Evolutionary conservation across 2,797 vertebrate species (phyloP).

Genomic region (Enteromius unitaeniatus): DNA sequence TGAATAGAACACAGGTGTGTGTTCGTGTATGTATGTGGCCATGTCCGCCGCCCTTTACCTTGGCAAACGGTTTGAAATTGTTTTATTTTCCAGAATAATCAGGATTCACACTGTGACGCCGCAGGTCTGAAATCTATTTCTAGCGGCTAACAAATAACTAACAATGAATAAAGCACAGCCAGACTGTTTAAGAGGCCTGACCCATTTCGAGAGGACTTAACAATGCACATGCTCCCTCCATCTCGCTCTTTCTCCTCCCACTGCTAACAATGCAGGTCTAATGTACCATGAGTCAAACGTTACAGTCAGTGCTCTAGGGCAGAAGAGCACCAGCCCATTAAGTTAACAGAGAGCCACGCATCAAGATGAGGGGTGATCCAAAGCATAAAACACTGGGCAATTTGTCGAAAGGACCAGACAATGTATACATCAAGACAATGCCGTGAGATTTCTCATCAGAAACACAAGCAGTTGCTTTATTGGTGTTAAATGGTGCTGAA

Average conservation of each 20-base stretch:
- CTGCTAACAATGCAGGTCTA: conserved; percentile 51
- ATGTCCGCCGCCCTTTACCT: conserved; percentile 13
- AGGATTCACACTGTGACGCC: conserved; percentile 25
- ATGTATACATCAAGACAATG: conserved; percentile 14
- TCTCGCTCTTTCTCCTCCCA: conserved; percentile 20
- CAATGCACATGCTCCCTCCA: conserved; percentile 13
- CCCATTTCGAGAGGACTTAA: conserved; percentile 42
- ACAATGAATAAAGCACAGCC: conserved; percentile 26
- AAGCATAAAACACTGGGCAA: conserved; percentile 50
- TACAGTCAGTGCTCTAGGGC: conserved; percentile 47
- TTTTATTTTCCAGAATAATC: conserved; percentile 45
- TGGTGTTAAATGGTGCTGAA: conserved; percentile 42
- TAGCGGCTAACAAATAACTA: conserved; percentile 13
- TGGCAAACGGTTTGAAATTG: conserved; percentile 28
- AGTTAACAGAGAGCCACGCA: conserved; percentile 47
- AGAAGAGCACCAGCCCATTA: conserved; percentile 41
- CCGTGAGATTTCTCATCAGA: conserved; percentile 18
- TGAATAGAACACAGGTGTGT: conserved; percentile 34
- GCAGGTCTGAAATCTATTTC: conserved; percentile 27
- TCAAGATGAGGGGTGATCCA: conserved; percentile 41
- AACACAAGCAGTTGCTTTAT: conserved; percentile 24
- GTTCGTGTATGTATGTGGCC: not conserved
- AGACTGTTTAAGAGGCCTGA: conserved; percentile 31
- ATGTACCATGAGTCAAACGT: conserved; percentile 58
- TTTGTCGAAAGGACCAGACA: conserved; percentile 41